Evolutionary conservation across 2,113 vertebrate genomes (phyloP).

Genomic region (Machaerirhynchus nigripectus): DNA sequence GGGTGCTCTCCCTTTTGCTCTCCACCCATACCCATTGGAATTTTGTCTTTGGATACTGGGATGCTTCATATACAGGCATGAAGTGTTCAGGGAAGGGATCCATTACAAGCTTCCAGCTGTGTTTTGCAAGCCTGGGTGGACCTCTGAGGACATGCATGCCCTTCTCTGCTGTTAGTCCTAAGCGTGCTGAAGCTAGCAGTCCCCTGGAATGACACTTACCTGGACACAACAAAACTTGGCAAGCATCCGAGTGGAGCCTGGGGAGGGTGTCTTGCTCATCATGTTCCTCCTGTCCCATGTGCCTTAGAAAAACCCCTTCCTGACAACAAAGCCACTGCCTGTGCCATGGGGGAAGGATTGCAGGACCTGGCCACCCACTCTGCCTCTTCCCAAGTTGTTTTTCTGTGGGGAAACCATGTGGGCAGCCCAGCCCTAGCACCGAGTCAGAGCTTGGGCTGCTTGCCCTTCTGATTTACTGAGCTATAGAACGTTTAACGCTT

Average conservation of each 20-base stretch:
- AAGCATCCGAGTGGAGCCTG: background rate
- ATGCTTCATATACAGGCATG: background rate
- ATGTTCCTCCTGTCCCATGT: background rate
- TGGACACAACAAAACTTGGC: background rate
- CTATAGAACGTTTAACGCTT: background rate
- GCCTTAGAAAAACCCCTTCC: background rate
- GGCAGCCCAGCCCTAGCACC: background rate
- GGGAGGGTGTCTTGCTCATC: background rate
- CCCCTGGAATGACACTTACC: background rate
- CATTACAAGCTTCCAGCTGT: background rate
- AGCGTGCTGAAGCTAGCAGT: conserved; percentile 13
- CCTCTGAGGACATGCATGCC: background rate
- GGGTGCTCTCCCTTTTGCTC: background rate
- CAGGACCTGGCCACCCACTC: background rate
- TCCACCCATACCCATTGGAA: background rate
- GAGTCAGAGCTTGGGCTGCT: background rate
- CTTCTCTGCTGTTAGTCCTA: background rate
- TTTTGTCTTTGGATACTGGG: background rate
- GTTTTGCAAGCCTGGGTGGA: background rate
- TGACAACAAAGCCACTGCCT: background rate
- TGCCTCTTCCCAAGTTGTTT: background rate
- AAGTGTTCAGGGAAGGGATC: background rate
- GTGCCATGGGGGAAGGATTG: background rate
- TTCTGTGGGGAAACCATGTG: background rate
- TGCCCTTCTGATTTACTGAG: background rate